Evolutionary conservation across 2,888 invertebrate genomes (phyloP).

Genomic region (Lasioglossum calceatum): DNA sequence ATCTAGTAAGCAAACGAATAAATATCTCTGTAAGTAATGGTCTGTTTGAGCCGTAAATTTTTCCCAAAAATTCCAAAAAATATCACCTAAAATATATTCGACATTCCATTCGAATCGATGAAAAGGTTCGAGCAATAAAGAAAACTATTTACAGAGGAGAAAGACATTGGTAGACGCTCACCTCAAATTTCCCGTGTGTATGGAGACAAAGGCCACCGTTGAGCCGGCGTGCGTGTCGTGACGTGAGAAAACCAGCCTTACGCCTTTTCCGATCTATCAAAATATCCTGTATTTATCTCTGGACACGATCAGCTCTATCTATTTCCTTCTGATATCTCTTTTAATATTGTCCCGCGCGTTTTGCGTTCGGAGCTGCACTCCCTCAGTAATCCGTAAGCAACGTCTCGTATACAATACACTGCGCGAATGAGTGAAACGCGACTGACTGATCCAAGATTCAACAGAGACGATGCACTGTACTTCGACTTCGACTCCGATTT

Average conservation of each 20-base stretch:
- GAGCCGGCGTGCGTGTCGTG: slow-evolving; percentile 75
- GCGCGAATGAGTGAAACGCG: slow-evolving; percentile 61
- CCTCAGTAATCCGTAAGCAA: not conserved
- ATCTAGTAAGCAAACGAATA: slow-evolving; percentile 32
- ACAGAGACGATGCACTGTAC: slow-evolving; percentile 57
- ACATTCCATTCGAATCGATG: not conserved
- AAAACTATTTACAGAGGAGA: slow-evolving; percentile 28
- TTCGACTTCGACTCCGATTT: slow-evolving; percentile 41
- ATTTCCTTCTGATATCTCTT: slow-evolving; percentile 26
- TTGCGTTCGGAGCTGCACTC: slow-evolving; percentile 10
- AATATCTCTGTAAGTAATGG: slow-evolving; percentile 65
- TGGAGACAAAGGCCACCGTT: slow-evolving; percentile 74
- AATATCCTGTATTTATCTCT: slow-evolving; percentile 6
- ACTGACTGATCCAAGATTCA: slow-evolving; percentile 67
- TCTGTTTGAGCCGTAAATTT: not conserved
- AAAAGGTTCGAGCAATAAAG: not conserved
- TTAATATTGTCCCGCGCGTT: slow-evolving; percentile 43
- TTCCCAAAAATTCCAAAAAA: slow-evolving; percentile 31
- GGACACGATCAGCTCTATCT: not conserved
- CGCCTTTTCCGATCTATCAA: slow-evolving; percentile 3
- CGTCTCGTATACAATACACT: slow-evolving; percentile 33
- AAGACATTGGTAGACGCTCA: slow-evolving; percentile 35
- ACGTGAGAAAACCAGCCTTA: slow-evolving; percentile 46
- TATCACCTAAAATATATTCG: not conserved
- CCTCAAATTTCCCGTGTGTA: slow-evolving; percentile 52